A percentile compares a stretch with the other conserved stretches of the same genome.
These are phyloP conservation scores for Ophioderma brevispina DNA, from an alignment of 35 echinoderm and acorn worm species.

Conservation along the genomic window DNA sequence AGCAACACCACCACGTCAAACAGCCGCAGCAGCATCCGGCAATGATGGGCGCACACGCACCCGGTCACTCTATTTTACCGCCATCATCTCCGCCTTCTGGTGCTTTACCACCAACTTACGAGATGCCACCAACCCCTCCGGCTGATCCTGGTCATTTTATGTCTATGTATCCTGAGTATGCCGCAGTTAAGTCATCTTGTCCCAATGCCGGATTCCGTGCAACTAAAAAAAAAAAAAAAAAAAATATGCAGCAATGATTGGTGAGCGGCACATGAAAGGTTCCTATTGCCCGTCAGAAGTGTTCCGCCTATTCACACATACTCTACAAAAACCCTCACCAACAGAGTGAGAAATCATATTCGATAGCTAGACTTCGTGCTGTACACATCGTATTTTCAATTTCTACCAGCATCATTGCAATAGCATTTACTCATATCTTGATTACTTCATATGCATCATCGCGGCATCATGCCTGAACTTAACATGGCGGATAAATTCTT, in stretches of 20 bases:
- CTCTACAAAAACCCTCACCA: conserved; percentile 40
- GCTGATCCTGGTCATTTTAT: conserved; percentile 48
- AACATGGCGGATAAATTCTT: conserved; percentile 11
- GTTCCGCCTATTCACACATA: conserved; percentile 53
- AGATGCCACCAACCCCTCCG: conserved; percentile 75
- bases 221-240: no score
- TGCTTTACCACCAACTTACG: conserved; percentile 26
- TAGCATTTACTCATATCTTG: not conserved
- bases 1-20: not conserved
- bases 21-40: not conserved
- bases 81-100: conserved; percentile 12
- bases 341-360: conserved; percentile 7
- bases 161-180: not conserved
- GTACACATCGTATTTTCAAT: no score
- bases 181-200: not conserved
- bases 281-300: conserved; percentile 24
- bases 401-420: no score
- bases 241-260: conserved; percentile 38
- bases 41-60: not conserved
- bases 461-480: conserved; percentile 34
- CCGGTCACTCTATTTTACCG: conserved; percentile 4
- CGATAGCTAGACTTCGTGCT: not conserved
- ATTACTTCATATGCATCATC: not conserved
- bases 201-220: not conserved
- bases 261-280: conserved; percentile 57